Conservation (phyloP, 2,888 invertebrate genomes). For the Dorcus hopei region DNA sequence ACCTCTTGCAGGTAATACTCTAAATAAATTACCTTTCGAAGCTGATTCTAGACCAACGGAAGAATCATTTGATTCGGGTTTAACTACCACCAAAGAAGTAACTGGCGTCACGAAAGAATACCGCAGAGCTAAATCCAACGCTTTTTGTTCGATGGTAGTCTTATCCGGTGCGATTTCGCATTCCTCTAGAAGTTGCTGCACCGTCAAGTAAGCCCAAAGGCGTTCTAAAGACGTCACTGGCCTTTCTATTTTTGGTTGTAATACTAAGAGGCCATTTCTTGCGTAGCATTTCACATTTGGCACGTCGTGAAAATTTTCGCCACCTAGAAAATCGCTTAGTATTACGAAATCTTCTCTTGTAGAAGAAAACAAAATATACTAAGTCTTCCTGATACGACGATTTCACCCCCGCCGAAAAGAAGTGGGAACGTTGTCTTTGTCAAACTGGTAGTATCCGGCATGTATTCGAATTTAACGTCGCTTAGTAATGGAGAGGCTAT, state of each 20-base stretch:
- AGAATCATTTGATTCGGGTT: slow-evolving; percentile 54
- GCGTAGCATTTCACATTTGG: slow-evolving; percentile 28
- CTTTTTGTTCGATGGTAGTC: slow-evolving; percentile 49
- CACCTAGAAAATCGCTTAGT: background rate
- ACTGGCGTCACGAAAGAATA: slow-evolving; percentile 67
- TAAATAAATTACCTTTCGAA: no score
- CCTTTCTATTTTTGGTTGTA: slow-evolving; percentile 33
- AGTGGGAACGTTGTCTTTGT: slow-evolving; percentile 58
- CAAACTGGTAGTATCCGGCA: slow-evolving; percentile 42
- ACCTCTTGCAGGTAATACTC: no score
- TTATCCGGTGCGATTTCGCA: slow-evolving; percentile 39
- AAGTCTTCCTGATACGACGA: slow-evolving; percentile 59
- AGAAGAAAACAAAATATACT: slow-evolving; percentile 19
- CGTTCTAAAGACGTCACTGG: slow-evolving; percentile 40
- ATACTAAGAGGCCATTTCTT: slow-evolving; percentile 30
- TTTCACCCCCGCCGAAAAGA: slow-evolving; percentile 61
- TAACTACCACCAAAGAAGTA: slow-evolving; percentile 65
- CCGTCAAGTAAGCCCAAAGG: slow-evolving; percentile 65
- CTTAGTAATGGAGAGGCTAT: background rate
- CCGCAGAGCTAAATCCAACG: slow-evolving; percentile 57
- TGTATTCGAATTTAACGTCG: background rate
- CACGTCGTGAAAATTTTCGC: background rate
- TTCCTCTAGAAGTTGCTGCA: slow-evolving; percentile 61
- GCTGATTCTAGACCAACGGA: slow-evolving; percentile 53
- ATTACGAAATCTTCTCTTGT: background rate